A percentile compares a stretch with the other conserved stretches of the same genome.
Evolutionary conservation across 2,113 vertebrate genomes (phyloP).

Genomic region (Echinops telfairi): DNA sequence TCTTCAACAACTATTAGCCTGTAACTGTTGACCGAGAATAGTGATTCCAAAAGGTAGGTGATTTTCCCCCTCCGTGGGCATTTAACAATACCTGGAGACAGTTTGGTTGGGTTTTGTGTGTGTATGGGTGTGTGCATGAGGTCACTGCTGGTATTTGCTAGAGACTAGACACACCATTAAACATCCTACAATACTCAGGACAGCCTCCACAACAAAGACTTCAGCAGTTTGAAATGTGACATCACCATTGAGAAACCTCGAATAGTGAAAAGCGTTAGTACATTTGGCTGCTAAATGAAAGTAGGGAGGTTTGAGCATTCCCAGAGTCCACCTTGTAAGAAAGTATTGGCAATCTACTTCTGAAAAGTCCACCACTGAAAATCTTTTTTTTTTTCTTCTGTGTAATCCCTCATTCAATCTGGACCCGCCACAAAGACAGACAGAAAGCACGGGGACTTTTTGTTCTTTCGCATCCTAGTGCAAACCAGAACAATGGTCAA

Average conservation of each 20-base stretch:
- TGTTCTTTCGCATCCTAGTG: too few species aligned
- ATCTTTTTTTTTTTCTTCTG: too few species aligned
- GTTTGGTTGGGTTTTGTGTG: not conserved
- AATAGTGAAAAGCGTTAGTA: not conserved
- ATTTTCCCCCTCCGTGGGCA: not conserved
- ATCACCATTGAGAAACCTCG: not conserved
- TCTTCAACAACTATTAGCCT: not conserved
- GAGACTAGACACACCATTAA: not conserved
- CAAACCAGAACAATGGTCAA: too few species aligned
- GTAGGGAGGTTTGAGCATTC: not conserved
- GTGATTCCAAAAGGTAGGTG: not conserved
- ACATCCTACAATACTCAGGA: not conserved
- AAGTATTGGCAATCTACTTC: not conserved
- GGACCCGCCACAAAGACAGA: too few species aligned
- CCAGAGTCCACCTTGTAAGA: not conserved
- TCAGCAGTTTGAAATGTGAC: not conserved
- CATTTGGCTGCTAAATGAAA: not conserved
- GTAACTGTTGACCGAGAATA: not conserved
- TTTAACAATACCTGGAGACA: not conserved
- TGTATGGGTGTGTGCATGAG: not conserved
- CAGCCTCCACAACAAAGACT: not conserved
- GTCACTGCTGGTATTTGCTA: not conserved
- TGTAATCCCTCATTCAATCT: too few species aligned
- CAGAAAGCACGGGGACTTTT: too few species aligned
- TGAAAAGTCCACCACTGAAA: not conserved